Evolutionary conservation across 2,113 vertebrate genomes (phyloP).

Genomic region (Vulpes ferrilata): DNA sequence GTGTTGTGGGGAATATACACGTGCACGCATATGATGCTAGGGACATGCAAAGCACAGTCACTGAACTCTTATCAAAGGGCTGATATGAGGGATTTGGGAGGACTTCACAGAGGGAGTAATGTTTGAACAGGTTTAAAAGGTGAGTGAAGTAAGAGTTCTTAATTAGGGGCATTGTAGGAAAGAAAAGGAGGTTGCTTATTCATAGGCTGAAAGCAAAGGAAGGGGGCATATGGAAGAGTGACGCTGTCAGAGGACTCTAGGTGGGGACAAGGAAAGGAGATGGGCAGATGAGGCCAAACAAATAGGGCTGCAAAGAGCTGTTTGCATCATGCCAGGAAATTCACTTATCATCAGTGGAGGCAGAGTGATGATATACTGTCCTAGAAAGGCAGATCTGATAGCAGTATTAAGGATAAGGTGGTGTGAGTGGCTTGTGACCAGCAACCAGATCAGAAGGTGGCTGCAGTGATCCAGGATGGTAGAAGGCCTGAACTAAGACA

Average conservation of each 20-base stretch:
- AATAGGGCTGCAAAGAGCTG: background rate
- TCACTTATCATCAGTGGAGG: background rate
- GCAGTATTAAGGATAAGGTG: background rate
- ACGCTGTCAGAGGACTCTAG: background rate
- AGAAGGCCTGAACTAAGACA: background rate
- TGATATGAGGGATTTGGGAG: background rate
- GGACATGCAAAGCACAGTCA: background rate
- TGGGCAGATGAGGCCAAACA: background rate
- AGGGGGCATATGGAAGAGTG: rapidly evolving
- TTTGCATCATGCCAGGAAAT: background rate
- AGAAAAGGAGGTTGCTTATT: background rate
- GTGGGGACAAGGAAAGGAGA: background rate
- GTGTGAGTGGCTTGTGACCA: background rate
- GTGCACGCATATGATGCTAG: background rate
- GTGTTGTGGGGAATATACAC: background rate
- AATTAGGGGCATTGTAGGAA: background rate
- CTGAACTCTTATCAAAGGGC: background rate
- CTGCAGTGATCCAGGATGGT: background rate
- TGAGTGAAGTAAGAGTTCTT: background rate
- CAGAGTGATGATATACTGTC: background rate
- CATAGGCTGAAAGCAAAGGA: background rate
- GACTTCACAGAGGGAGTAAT: background rate
- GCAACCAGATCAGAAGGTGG: background rate
- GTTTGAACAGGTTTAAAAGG: constrained; percentile 13
- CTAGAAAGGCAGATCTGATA: background rate